Base-by-base conservation (phyloP, 1,140 invertebrate species). In the Drosophila murphyi region DNA sequence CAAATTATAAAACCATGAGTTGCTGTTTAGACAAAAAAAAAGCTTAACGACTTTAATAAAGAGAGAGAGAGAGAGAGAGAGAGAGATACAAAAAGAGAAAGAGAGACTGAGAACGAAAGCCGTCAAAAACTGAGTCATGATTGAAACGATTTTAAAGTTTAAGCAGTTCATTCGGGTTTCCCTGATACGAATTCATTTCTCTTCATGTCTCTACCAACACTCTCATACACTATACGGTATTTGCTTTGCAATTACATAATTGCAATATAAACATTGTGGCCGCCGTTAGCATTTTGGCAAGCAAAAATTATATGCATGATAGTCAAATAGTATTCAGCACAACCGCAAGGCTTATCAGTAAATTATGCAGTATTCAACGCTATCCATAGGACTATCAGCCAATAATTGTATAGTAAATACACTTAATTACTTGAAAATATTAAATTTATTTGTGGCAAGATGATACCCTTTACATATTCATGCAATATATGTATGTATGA, bases 371-470 rank as follows among this genome's bases (percentile, higher is more conserved):
- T 61, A 74, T 67, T 75, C 29, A 81, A 39, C 39, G 48, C 62
- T 69, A 80, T 83, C 29, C 73, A 28, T 35, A 34, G 31, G 28
- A 20, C 28, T 37, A 76, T 79, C 55, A 65, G 43, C 32, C 5
- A 45, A 55, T 70, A 70, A 74, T 85, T 85, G 61, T 31, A 37
- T 48, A 82, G 72, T 72, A 59, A 82, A 82, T 55, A 45, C 35
- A 45, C 60, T 35, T 56, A 62, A 51, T 29, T 45, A 31, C 29
- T 39, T 4, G 12, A 52, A 37, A 69, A 51, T 28, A 35, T 12
- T 29, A 0, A 43, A 47, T 3, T 43, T 69, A 2, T 47, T n/a
- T 1, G 20, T 20, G 20, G 20, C 20, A 20, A 20, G 20, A 20
- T 20, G 20, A 20, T 20, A 20, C 20, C 20, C 20, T 20, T 20